Evolutionary conservation across 2,113 vertebrate species (phyloP).

Genomic region (Melanerpes aurifrons): DNA sequence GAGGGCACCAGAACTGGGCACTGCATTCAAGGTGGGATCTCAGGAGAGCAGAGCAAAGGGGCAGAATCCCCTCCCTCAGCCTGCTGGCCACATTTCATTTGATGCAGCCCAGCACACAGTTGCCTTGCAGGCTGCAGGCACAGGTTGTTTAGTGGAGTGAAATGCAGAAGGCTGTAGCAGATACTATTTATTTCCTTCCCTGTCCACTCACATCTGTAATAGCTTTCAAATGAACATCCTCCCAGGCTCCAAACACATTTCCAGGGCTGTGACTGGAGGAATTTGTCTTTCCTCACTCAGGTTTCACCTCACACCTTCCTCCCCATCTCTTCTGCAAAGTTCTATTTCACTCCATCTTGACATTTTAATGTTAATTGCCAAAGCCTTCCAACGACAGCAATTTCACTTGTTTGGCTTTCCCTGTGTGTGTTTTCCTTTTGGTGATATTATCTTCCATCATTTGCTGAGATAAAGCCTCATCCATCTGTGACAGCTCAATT

Average conservation of each 20-base stretch:
- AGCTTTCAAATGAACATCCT: neutral
- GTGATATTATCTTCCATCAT: neutral
- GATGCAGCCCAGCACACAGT: too few relatives aligned
- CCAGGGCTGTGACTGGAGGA: neutral
- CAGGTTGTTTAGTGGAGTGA: neutral
- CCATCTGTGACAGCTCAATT: constrained; percentile 13
- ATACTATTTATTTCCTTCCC: neutral
- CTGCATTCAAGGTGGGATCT: too few relatives aligned
- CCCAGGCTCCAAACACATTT: neutral
- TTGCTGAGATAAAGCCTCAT: neutral
- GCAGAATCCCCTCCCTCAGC: too few relatives aligned
- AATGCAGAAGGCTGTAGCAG: neutral
- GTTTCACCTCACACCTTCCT: neutral
- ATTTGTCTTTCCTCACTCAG: neutral
- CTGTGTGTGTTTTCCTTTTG: neutral
- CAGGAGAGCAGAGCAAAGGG: too few relatives aligned
- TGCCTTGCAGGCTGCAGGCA: too few relatives aligned
- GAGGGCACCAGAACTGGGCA: too few relatives aligned
- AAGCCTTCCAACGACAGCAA: neutral
- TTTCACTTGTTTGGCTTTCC: neutral
- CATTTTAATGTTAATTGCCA: neutral
- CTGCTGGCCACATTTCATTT: too few relatives aligned
- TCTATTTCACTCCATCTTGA: constrained; percentile 1
- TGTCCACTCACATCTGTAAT: neutral
- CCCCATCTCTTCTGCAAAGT: neutral